phyloP scores from a whole-genome alignment of 1,140 invertebrate species.

The Rhopalosiphum maidis region DNA sequence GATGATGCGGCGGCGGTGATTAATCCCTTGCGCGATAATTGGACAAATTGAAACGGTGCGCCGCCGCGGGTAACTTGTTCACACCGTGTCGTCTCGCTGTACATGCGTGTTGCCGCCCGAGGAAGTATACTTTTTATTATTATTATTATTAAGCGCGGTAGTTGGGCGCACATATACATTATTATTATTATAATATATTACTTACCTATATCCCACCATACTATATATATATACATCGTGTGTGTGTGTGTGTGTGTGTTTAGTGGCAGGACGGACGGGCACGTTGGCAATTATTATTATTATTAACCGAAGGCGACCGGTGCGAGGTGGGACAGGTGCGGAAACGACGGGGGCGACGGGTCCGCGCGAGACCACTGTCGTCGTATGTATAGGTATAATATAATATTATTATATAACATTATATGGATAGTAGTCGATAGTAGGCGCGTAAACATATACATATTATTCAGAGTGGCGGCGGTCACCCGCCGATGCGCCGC shows the following conservation, averaged over 20 bases:
- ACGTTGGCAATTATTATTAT: constrained; percentile 15
- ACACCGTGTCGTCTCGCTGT: not conserved
- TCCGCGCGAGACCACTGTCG: not conserved
- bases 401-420: constrained; percentile 2
- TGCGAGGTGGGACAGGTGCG: not conserved
- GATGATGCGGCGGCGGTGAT: not conserved
- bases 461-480: not conserved
- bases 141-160: not conserved
- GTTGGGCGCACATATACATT: not conserved
- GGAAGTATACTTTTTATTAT: not conserved
- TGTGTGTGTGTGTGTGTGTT: not conserved
- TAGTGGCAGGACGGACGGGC: not conserved
- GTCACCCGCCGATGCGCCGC: not conserved
- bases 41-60: constrained; percentile 54
- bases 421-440: not conserved
- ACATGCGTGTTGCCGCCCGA: not conserved
- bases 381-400: not conserved
- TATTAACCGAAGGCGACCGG: not conserved
- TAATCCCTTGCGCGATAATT: constrained; percentile 54
- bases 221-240: not conserved
- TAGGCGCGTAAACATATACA: constrained; percentile 4
- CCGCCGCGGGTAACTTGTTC: constrained; percentile 50
- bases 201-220: not conserved
- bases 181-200: constrained; percentile 12
- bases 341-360: not conserved